These are phyloP conservation scores for Tinamus major DNA, from an alignment of 2,797 vertebrate genomes.

Conservation along the genomic window DNA sequence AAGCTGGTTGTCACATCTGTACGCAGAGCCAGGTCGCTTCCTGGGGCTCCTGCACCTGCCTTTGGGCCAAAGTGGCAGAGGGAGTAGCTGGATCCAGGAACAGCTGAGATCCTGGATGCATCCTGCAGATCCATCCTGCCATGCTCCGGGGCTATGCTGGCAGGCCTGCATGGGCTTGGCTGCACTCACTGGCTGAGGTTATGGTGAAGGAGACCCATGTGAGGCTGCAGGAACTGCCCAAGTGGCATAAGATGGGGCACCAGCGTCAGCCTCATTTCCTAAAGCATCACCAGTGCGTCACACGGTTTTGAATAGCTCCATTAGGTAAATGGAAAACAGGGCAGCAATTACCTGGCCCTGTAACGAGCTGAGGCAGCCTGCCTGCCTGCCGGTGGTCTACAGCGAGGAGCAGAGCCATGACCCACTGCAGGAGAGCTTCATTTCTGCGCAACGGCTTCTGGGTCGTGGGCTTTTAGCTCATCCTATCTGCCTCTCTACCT, in stretches of 20 bases:
- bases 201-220: too few species aligned
- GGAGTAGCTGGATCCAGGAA: not conserved
- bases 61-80: not conserved
- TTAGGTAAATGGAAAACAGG: not conserved
- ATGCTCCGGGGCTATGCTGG: not conserved
- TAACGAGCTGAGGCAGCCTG: not conserved
- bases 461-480: not conserved
- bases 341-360: not conserved
- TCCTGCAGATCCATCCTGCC: fast-evolving
- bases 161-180: not conserved
- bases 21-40: not conserved
- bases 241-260: not conserved
- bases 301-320: not conserved
- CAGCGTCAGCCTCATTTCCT: not conserved
- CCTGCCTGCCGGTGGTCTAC: not conserved
- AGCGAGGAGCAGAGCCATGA: not conserved
- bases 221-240: fast-evolving
- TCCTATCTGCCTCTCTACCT: not conserved
- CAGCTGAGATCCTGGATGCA: not conserved
- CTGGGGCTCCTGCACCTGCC: not conserved
- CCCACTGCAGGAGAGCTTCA: not conserved
- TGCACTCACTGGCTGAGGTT: not conserved
- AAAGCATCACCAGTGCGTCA: not conserved
- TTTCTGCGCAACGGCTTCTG: not conserved
- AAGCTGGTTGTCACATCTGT: not conserved